Conservation (phyloP, 2,888 invertebrate species). For the Perizoma affinitatum region DNA sequence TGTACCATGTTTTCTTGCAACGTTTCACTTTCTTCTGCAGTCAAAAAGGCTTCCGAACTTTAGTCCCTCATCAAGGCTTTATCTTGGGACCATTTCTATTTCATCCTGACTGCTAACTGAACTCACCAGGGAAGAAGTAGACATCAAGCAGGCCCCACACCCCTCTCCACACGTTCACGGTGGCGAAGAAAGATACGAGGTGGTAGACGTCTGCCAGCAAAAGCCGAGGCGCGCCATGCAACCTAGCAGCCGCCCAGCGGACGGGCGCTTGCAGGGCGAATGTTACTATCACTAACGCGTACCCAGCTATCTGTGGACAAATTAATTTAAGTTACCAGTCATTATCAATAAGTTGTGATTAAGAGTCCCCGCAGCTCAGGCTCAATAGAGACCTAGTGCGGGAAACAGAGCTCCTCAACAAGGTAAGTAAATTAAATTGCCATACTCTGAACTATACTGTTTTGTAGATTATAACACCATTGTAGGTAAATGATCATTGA, state of each 20-base stretch:
- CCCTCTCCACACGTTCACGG: conserved; percentile 95
- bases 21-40: no score
- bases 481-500: no score
- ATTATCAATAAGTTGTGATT: no score
- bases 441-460: no score
- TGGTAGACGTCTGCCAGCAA: conserved; percentile 90
- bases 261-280: conserved; percentile 90
- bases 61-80: not conserved
- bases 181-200: conserved; percentile 90
- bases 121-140: conserved; percentile 90
- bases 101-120: not conserved
- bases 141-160: conserved; percentile 92
- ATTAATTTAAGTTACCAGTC: not conserved
- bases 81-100: conserved; percentile 1
- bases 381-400: no score
- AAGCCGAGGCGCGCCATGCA: conserved; percentile 87
- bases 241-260: conserved; percentile 87
- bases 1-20: no score
- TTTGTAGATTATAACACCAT: no score
- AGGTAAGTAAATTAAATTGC: no score
- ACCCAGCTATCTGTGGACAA: conserved; percentile 87
- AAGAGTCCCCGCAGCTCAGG: no score
- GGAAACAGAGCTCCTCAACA: no score
- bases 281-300: conserved; percentile 88
- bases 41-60: no score